phyloP scores from a whole-genome alignment of 2,797 vertebrate genomes.

The Darevskia nairensis region DNA sequence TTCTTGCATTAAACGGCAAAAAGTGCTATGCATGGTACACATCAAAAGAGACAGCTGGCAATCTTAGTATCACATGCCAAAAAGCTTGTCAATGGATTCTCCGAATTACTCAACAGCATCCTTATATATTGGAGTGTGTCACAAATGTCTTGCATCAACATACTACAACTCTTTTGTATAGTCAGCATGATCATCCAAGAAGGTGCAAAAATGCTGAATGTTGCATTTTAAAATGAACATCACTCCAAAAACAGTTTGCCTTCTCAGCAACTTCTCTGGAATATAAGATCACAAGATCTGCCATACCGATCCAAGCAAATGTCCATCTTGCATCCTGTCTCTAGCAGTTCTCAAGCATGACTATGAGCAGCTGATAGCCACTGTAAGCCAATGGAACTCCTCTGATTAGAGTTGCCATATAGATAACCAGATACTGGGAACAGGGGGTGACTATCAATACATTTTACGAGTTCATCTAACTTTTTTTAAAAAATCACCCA shows the following conservation, averaged over 20 bases:
- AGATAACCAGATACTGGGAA: too few relatives aligned
- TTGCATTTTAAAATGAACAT: background rate
- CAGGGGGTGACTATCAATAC: too few relatives aligned
- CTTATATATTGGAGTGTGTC: background rate
- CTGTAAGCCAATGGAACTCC: too few relatives aligned
- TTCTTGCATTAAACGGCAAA: background rate
- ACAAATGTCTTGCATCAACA: background rate
- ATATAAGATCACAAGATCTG: background rate
- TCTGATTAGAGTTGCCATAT: too few relatives aligned
- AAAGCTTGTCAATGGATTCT: background rate
- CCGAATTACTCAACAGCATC: background rate
- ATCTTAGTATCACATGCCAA: background rate
- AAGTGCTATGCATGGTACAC: background rate
- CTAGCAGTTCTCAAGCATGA: too few relatives aligned
- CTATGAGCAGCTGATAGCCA: too few relatives aligned
- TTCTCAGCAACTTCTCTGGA: background rate
- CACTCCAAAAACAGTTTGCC: background rate
- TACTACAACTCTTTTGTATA: background rate
- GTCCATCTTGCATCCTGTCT: too few relatives aligned
- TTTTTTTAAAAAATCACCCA: too few relatives aligned
- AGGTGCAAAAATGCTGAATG: background rate
- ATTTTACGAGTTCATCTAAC: too few relatives aligned
- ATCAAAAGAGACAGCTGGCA: background rate
- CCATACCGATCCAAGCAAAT: too few relatives aligned
- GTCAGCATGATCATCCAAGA: background rate